Evolutionary conservation across 2,888 invertebrate species (phyloP), one percentile per base, ranked within the genome.

Genomic region (Stenchaetothrips biformis): DNA sequence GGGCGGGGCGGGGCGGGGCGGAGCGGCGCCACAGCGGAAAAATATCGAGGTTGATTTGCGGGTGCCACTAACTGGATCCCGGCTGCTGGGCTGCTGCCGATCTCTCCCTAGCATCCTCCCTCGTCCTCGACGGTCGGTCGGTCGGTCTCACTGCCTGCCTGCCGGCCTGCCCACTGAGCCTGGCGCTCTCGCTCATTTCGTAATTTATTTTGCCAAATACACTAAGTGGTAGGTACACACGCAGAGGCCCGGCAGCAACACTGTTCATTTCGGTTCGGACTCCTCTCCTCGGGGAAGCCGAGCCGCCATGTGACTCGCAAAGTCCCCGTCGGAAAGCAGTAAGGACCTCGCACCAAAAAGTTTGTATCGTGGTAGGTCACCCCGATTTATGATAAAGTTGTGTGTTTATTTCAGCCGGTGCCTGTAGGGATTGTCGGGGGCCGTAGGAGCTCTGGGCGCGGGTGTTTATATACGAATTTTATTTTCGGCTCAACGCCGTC

Each of bases 1-100:
- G 67, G n/a, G 6, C 11, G 37, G 37, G 37, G 37, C 37, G 67
- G 67, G 21, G 67, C 16, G 9, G 53, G 53, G 53, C 16, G 59
- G 18, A 13, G 13, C 4, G 59, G 59, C 59, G 59, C 59, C 59
- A 59, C 67, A 25, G 11, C 67, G 21, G 67, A 74, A 74, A 74
- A 74, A 74, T 74, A 25, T 74, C 37, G 37, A 74, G 67, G 67
- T 74, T 74, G 67, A 74, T 74, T 74, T 74, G 67, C 67, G 67
- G 67, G 67, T 25, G 67, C 67, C 67, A 74, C 67, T n/a, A n/a
- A n/a, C n/a, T 21, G 67, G 21, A 21, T n/a, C 67, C n/a, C 67
- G 4, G 67, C 25, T 21, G 21, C 9, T 18, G 25, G 4, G 67
- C 25, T 21, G 21, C 9, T 18, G 25, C 67, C 25, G 67, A 11